These are phyloP conservation scores for Pollachius pollachius DNA, from an alignment of 2,113 vertebrate species.

Conservation along the genomic window DNA sequence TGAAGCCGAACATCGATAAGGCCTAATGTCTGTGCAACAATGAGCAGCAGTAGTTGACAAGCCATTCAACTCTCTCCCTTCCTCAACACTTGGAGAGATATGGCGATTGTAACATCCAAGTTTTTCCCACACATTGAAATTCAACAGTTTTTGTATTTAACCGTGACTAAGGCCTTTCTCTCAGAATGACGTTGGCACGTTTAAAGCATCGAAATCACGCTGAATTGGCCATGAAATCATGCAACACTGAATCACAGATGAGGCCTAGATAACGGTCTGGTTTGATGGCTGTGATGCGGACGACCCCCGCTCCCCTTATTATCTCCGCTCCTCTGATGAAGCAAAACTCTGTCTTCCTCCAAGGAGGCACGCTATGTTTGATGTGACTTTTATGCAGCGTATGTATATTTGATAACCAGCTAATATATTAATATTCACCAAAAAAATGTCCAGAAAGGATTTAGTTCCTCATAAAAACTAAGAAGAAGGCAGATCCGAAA, in stretches of 20 bases:
- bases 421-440: slow-evolving; percentile 8
- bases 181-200: too few species aligned
- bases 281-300: slow-evolving; percentile 32
- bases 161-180: too few species aligned
- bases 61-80: too few species aligned
- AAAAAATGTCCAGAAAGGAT: slow-evolving; percentile 6
- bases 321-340: slow-evolving; percentile 18
- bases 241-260: slow-evolving; percentile 25
- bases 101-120: too few species aligned
- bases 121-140: too few species aligned
- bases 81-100: too few species aligned
- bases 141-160: too few species aligned
- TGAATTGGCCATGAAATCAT: slow-evolving; percentile 27
- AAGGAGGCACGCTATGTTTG: not conserved
- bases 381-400: not conserved
- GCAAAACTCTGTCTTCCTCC: slow-evolving; percentile 3
- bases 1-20: too few species aligned
- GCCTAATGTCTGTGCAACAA: too few species aligned
- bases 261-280: slow-evolving; percentile 18
- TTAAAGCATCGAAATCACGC: slow-evolving; percentile 13
- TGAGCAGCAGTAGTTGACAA: too few species aligned
- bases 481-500: too few species aligned
- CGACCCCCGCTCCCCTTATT: slow-evolving; percentile 30
- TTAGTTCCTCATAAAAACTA: not conserved
- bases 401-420: slow-evolving; percentile 19